A percentile compares a stretch with the other conserved stretches of the same genome.
phyloP scores from a whole-genome alignment of 2,888 invertebrate species.

The Drosophila pseudotalamancana region DNA sequence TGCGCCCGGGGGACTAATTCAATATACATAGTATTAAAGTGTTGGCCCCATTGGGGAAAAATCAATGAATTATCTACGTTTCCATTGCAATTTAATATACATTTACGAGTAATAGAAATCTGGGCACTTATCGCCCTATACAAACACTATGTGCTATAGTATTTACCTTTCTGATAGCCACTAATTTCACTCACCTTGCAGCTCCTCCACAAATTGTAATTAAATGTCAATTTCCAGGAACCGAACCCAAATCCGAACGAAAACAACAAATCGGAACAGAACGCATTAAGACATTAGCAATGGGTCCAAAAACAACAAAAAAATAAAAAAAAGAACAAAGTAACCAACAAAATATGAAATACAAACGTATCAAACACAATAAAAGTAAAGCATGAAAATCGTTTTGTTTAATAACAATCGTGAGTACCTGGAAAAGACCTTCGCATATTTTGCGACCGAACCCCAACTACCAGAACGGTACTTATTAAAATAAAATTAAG shows the following conservation, averaged over 20 bases:
- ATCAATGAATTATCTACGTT: constrained; percentile 42
- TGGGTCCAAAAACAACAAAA: constrained; percentile 3
- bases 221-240: constrained; percentile 72
- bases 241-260: constrained; percentile 1
- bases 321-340: neutral
- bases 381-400: constrained; percentile 40
- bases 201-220: constrained; percentile 42
- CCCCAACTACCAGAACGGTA: constrained; percentile 21
- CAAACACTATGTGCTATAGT: neutral
- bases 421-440: neutral
- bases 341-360: too few species aligned
- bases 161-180: constrained; percentile 25
- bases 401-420: constrained; percentile 46
- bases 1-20: constrained; percentile 5
- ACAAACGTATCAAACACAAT: constrained; percentile 35
- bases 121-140: constrained; percentile 34
- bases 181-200: constrained; percentile 44
- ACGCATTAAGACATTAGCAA: constrained; percentile 58
- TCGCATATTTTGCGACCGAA: constrained; percentile 53
- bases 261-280: constrained; percentile 20
- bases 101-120: constrained; percentile 58
- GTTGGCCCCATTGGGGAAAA: neutral
- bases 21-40: constrained; percentile 23
- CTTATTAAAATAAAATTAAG: constrained; percentile 74
- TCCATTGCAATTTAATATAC: constrained; percentile 67